Evolutionary conservation across 2,888 invertebrate species (phyloP), one percentile per base, ranked within the genome.

Genomic region (Junonia oenone): DNA sequence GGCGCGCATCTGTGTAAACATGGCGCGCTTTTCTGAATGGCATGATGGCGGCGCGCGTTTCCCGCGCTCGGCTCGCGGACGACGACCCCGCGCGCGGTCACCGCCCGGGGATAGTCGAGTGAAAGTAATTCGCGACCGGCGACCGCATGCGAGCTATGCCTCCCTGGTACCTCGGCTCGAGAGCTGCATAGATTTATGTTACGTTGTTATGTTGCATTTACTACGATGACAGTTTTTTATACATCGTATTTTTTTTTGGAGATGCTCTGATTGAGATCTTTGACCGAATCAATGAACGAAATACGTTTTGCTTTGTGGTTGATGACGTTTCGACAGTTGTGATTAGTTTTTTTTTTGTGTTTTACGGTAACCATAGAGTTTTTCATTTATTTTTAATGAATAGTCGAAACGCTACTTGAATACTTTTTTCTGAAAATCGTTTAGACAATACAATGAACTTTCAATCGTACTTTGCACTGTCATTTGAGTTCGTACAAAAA

Each of bases 1-100:
- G 87, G 87, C 81, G 84, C 80, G 82, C 89, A 88, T 88, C 89
- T 88, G 89, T 87, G 86, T 87, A 89, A 89, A 89, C 87, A 88
- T 76, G 81, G 82, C 83, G 81, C 78, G 83, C 79, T 83, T 87
- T 86, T 83, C 86, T 87, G 86, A 89, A 89, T 89, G 87, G 86
- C 81, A 69, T 69, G 75, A 73, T 76, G 75, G 78, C 72, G 64
- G 81, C 79, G 83, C 82, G 81, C 79, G 83, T 83, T 85, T 86
- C 85, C 85, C 85, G 87, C 86, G 85, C 83, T 77, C 76, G 76
- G 69, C 38, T 17, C 17, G 17, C 80, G 84, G 83, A 67, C 89
- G 85, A 73, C 86, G 88, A 86, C 89, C 82, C 74, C 73, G 68
- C 73, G 73, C 75, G 73, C 85, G 86, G 86, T 85, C 85, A 85